Evolutionary conservation across 2,113 vertebrate species (phyloP), one percentile per base, ranked within the genome.

Genomic region (Eublepharis macularius): DNA sequence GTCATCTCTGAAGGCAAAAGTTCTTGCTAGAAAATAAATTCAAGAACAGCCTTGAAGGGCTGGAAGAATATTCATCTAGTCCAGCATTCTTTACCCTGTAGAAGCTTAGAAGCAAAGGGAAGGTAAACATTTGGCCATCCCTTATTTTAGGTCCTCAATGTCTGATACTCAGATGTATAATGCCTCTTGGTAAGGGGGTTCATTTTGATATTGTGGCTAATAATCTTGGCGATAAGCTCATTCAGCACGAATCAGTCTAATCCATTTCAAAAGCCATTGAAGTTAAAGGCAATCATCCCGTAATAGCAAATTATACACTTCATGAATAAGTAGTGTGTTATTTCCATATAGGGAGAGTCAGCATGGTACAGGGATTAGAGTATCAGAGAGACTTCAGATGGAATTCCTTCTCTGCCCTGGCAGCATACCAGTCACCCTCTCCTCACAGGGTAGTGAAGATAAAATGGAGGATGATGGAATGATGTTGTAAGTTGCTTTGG

Each of bases 11-110:
- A 66, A 89, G 36, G 86, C 72, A 41, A 88, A 57, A 29, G 17
- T 81, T 69, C 36, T 80, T 69, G 77, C 80, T 87, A 92, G 49
- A 72, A 89, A 92, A 86, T 0, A 36, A 86, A 45, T 54, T 86
- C 80, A 87, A 87, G 73, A 0, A 13, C 0, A 78, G 76, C 77
- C 84, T 81, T 90, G 85, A 69, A 88, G 34, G 83, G 66, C 78
- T n/a, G 60, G 63, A 12, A 16, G 14, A 66, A 45, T n/a, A 16
- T 47, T 65, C 11, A 36, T 63, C 19, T 45, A 63, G 32, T 60
- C 57, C 19, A 24, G 70, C 24, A 32, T 65, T 43, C 60, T 19
- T 29, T 47, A 29, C 2, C 7, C 29, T 43, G 6, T 19, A 39
- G 24, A 75, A 49, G 39, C 39, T 32, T 10, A 65, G 54, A 43